Evolutionary conservation across 1,140 invertebrate genomes (phyloP), one percentile per base, ranked within the genome.

Genomic region (Amyelois transitella): DNA sequence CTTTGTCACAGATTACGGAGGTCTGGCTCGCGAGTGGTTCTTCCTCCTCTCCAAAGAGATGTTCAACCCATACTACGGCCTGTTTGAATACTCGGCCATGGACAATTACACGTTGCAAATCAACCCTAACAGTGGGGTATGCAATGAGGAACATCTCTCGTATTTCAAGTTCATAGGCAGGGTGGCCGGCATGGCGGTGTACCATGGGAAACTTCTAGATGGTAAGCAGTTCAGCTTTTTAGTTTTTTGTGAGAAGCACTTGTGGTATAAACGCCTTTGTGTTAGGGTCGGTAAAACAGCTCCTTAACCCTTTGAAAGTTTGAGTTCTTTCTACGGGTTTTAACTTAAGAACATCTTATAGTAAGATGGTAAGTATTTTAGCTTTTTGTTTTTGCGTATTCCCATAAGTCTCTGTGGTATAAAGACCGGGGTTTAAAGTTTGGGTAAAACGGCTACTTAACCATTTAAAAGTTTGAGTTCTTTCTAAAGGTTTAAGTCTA

Each of bases 81-180:
- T 99, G 14, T 99, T 99, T 91, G 98, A 99, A 89, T 99, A 99
- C 91, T 99, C 97, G 10, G 98, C 98, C 12, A 98, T 98, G 96
- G 98, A 99, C 85, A 99, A 99, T 90, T 99, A 99, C 86, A 99
- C 98, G 12, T 90, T 99, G 48, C 98, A 99, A 92, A 99, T 99
- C 51, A 99, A 99, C 89, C 97, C 98, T 49, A 94, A 96, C 82
- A 99, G 98, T 49, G 98, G 97, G 7, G 90, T 99, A 28, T 98
- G 97, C 78, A 99, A 99, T 81, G 97, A 99, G 86, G 97, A 99
- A 72, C 98, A 99, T 89, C 91, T 99, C 47, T 94, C 94, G 83
- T 99, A 99, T 90, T 99, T 99, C 89, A 98, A 99, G 91, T 99
- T 99, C 82, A 99, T 99, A 75, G 98, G 98, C 56, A 91, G 97